Evolutionary conservation across 2,797 vertebrate species (phyloP).

Genomic region (Ispidina lecontei): DNA sequence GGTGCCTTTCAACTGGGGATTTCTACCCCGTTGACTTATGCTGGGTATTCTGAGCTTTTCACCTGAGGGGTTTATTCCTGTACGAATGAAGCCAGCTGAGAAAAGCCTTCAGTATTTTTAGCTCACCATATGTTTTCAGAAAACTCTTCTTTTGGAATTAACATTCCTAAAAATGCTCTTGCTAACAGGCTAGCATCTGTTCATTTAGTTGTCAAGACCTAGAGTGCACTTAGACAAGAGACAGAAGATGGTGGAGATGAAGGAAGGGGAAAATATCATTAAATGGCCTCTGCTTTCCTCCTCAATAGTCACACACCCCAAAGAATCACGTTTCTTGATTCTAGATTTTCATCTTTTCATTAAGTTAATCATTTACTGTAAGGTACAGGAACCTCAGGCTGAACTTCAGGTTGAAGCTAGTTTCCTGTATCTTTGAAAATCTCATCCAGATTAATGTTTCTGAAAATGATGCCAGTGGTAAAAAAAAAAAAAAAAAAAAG

Average conservation of each 20-base stretch:
- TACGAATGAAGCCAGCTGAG: constrained; percentile 10
- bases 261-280: not conserved
- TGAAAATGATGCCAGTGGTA: not conserved
- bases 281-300: constrained; percentile 31
- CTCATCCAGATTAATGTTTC: not conserved
- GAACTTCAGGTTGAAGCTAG: not conserved
- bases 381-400: not conserved
- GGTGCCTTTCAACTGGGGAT: not conserved
- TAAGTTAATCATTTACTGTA: not conserved
- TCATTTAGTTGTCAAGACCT: constrained; percentile 46
- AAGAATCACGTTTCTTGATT: not conserved
- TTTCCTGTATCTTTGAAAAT: not conserved
- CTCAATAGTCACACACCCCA: not conserved
- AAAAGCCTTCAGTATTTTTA: constrained; percentile 31
- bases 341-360: constrained; percentile 18
- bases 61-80: not conserved
- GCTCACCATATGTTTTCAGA: constrained; percentile 24
- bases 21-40: not conserved
- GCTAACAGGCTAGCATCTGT: constrained; percentile 19
- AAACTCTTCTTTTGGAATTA: constrained; percentile 27
- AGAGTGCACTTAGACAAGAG: not conserved
- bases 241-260: not conserved
- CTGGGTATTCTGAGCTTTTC: not conserved
- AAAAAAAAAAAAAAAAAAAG: not conserved
- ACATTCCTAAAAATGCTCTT: not conserved